Conservation (phyloP, 1,140 invertebrate species). For the Camponotus vicinus region DNA sequence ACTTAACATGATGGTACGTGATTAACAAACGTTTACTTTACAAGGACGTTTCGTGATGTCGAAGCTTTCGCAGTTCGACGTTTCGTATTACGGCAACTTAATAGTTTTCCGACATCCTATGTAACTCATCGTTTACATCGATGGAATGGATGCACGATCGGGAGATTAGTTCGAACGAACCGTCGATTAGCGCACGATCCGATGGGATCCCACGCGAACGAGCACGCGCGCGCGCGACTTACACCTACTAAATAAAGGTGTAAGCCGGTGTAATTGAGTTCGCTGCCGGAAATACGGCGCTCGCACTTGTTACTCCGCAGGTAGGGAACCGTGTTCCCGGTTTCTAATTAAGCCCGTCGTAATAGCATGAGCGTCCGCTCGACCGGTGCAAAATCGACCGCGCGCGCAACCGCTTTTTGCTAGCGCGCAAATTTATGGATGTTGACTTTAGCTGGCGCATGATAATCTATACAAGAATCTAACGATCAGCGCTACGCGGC, state of each 20-base stretch:
- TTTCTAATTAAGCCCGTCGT: slow-evolving; percentile 59
- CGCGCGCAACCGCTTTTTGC: slow-evolving; percentile 46
- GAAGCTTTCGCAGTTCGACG: not conserved
- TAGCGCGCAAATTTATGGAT: slow-evolving; percentile 45
- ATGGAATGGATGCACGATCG: not conserved
- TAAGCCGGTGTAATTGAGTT: slow-evolving; percentile 60
- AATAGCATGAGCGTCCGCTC: slow-evolving; percentile 44
- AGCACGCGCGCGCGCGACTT: slow-evolving; percentile 27
- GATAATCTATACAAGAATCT: slow-evolving; percentile 42
- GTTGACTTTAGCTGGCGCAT: slow-evolving; percentile 41
- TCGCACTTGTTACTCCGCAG: slow-evolving; percentile 56
- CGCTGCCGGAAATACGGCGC: slow-evolving; percentile 52
- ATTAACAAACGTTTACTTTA: not conserved
- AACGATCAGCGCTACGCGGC: slow-evolving; percentile 14
- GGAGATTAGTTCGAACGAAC: slow-evolving; percentile 48
- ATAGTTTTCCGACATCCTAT: not conserved
- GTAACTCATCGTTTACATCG: slow-evolving; percentile 25
- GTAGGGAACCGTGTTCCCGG: slow-evolving; percentile 41
- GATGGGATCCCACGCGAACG: not conserved
- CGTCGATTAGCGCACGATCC: slow-evolving; percentile 44
- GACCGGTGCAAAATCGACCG: slow-evolving; percentile 43
- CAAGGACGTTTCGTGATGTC: not conserved
- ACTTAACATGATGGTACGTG: too few relatives aligned
- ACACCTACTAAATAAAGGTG: slow-evolving; percentile 62
- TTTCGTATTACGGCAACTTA: not conserved